These are phyloP conservation scores for Caenorhabditis imperialis DNA, from an alignment of 2,888 invertebrate species.

Conservation along the genomic window DNA sequence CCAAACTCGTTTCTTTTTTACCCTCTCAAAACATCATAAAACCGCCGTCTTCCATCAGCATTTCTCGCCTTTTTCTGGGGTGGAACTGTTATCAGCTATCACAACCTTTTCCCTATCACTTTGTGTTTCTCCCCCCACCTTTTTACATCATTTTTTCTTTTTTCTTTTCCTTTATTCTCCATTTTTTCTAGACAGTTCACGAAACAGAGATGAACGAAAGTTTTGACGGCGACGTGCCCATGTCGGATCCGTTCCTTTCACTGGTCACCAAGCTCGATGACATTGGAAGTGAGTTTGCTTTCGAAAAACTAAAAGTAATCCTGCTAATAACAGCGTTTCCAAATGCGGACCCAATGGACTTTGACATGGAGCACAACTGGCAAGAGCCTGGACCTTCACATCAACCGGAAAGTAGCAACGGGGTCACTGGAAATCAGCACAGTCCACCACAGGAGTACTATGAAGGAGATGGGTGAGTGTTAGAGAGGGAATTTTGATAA, in stretches of 20 bases:
- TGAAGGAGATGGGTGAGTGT: constrained; percentile 50
- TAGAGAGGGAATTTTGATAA: too few relatives aligned
- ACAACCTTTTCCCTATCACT: too few relatives aligned
- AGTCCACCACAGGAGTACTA: constrained; percentile 64
- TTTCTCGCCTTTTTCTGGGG: too few relatives aligned
- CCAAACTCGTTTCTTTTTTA: too few relatives aligned
- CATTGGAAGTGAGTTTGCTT: constrained; percentile 47
- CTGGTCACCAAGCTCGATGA: constrained; percentile 74
- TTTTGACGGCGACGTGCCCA: constrained; percentile 53
- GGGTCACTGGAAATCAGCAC: constrained; percentile 52
- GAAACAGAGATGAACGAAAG: constrained; percentile 49
- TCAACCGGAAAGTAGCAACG: not conserved
- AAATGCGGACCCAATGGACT: constrained; percentile 40
- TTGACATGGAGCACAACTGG: constrained; percentile 47
- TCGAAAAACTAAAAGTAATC: not conserved
- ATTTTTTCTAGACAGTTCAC: not conserved
- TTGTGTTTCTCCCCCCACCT: constrained; percentile 1
- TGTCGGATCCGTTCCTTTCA: constrained; percentile 72
- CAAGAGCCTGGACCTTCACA: constrained; percentile 45
- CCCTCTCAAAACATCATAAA: too few relatives aligned
- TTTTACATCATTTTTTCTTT: constrained; percentile 8
- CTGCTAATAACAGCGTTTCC: too few relatives aligned
- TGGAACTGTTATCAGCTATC: too few relatives aligned
- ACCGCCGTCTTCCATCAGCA: too few relatives aligned
- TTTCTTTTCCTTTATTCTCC: not conserved